Conservation (phyloP, 2,888 invertebrate species). For the Neoaliturus tenellus region DNA sequence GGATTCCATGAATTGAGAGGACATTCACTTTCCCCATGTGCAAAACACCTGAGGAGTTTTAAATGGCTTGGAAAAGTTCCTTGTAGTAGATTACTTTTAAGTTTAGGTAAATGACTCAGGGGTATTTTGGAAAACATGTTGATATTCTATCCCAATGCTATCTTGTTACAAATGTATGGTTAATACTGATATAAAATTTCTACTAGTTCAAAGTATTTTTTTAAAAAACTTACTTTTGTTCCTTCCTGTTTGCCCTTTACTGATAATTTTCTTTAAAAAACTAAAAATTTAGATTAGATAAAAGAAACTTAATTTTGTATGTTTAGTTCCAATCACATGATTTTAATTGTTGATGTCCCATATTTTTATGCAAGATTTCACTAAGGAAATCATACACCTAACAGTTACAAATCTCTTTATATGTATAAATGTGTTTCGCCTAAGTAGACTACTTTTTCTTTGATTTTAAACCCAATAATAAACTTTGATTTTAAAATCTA, state of each 20-base stretch:
- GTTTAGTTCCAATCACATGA: not conserved
- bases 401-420: too few relatives aligned
- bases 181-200: not conserved
- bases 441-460: too few relatives aligned
- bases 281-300: not conserved
- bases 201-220: not conserved
- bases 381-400: not conserved
- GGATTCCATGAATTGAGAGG: slow-evolving; percentile 3
- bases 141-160: not conserved
- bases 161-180: not conserved
- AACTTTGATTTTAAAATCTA: too few relatives aligned
- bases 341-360: slow-evolving; percentile 5
- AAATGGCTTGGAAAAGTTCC: not conserved
- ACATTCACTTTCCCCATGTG: not conserved
- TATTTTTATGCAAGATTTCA: not conserved
- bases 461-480: too few relatives aligned
- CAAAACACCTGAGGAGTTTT: not conserved
- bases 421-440: too few relatives aligned
- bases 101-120: too few relatives aligned
- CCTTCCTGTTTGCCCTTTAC: not conserved
- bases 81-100: not conserved
- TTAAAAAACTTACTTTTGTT: slow-evolving; percentile 16
- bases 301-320: not conserved
- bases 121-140: not conserved
- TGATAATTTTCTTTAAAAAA: not conserved